Percentiles rank a stretch among this genome's conserved stretches.
Evolutionary conservation across 2,113 vertebrate species (phyloP).

Genomic region (Cyprinus carpio): DNA sequence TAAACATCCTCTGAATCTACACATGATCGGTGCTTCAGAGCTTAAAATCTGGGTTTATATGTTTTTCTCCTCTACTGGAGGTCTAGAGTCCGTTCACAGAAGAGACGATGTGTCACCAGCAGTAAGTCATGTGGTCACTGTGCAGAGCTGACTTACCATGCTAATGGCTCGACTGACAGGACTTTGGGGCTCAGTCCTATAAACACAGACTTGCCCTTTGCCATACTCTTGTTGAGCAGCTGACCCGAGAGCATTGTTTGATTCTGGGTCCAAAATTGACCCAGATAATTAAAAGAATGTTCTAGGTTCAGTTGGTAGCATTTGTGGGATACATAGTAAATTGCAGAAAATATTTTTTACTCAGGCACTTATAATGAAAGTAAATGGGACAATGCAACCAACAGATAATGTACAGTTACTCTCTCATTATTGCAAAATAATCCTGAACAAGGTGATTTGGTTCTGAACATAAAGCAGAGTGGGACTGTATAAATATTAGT

Average conservation of each 20-base stretch:
- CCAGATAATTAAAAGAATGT: not conserved
- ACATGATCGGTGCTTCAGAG: not conserved
- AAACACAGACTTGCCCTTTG: not conserved
- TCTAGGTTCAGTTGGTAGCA: not conserved
- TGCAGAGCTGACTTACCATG: not conserved
- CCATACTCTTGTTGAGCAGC: not conserved
- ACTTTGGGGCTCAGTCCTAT: slow-evolving; percentile 25
- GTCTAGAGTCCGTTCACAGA: not conserved
- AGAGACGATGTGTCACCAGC: not conserved
- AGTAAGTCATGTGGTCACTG: slow-evolving; percentile 21
- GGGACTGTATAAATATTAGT: not conserved
- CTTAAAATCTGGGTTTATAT: not conserved
- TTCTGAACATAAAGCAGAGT: not conserved
- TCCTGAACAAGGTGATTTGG: not conserved
- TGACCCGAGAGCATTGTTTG: not conserved
- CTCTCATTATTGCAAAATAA: not conserved
- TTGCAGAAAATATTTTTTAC: not conserved
- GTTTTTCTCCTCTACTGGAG: slow-evolving; percentile 5
- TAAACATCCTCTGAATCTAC: not conserved
- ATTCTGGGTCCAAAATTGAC: not conserved
- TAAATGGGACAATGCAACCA: not conserved
- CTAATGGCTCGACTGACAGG: slow-evolving; percentile 9
- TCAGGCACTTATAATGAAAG: not conserved
- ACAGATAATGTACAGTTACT: not conserved
- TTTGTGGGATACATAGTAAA: not conserved